A percentile compares a stretch with the other conserved stretches of the same genome.
phyloP scores from a whole-genome alignment of 1,140 invertebrate species.

The Meloidogyne floridensis region DNA sequence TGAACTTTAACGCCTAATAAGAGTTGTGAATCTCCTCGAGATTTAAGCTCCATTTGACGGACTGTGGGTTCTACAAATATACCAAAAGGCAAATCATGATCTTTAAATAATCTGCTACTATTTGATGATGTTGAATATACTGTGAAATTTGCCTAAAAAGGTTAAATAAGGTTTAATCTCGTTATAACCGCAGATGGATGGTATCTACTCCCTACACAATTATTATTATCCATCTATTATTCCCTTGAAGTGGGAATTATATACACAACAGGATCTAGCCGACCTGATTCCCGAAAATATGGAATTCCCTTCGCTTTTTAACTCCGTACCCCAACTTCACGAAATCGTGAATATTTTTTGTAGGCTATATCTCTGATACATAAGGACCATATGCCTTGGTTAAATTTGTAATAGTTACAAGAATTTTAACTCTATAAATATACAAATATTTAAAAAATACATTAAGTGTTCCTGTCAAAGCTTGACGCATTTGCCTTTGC shows the following conservation, averaged over 20 bases:
- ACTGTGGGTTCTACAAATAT: background rate
- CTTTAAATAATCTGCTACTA: background rate
- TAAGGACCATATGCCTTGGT: no score
- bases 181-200: background rate
- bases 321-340: no score
- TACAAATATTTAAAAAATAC: background rate
- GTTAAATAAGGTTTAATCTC: background rate
- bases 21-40: conserved; percentile 35
- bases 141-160: background rate
- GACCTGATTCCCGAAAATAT: no score
- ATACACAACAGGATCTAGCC: no score
- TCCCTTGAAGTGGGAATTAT: no score
- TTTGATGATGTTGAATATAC: conserved; percentile 2
- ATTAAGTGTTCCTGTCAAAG: conserved; percentile 20
- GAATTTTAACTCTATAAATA: background rate
- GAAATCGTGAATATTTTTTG: no score
- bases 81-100: background rate
- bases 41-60: conserved; percentile 14
- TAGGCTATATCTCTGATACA: no score
- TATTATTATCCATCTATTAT: no score
- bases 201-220: background rate
- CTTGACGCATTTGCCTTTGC: conserved; percentile 25
- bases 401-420: no score
- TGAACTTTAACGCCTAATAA: conserved; percentile 49
- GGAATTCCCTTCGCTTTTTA: no score